A percentile compares a stretch with the other conserved stretches of the same genome.
Conservation (phyloP, 2,797 vertebrate species). For the Myiotriccus ornatus region DNA sequence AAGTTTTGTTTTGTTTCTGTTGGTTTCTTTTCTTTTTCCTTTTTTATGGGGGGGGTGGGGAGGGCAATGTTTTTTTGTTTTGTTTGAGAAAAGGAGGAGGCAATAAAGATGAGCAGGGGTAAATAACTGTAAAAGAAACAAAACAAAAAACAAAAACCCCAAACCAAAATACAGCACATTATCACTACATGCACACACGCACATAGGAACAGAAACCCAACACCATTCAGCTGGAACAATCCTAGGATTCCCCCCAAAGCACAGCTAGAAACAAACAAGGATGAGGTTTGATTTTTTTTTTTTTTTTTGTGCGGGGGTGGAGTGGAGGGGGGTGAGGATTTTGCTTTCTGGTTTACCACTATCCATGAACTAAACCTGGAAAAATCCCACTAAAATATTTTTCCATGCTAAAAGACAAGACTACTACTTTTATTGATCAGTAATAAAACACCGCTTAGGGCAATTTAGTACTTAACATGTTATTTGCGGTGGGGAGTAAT, state of each 20-base stretch:
- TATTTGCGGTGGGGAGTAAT: conserved; percentile 58
- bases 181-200: background rate
- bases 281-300: background rate
- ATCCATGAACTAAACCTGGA: background rate
- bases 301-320: background rate
- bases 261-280: conserved; percentile 34
- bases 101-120: background rate
- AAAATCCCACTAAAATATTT: conserved; percentile 42
- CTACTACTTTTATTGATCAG: conserved; percentile 65
- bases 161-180: background rate
- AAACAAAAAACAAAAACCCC: background rate
- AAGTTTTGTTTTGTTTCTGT: conserved; percentile 10
- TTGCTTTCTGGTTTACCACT: background rate
- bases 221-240: conserved; percentile 28
- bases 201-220: background rate
- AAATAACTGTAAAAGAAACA: background rate
- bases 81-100: background rate
- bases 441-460: conserved; percentile 45
- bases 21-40: background rate
- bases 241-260: conserved; percentile 39
- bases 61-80: background rate
- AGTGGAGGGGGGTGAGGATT: background rate
- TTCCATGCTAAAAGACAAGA: conserved; percentile 32
- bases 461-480: conserved; percentile 63
- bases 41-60: background rate